Base-by-base conservation (phyloP, 1,140 invertebrate species). In the Lasaia peninsularis region DNA sequence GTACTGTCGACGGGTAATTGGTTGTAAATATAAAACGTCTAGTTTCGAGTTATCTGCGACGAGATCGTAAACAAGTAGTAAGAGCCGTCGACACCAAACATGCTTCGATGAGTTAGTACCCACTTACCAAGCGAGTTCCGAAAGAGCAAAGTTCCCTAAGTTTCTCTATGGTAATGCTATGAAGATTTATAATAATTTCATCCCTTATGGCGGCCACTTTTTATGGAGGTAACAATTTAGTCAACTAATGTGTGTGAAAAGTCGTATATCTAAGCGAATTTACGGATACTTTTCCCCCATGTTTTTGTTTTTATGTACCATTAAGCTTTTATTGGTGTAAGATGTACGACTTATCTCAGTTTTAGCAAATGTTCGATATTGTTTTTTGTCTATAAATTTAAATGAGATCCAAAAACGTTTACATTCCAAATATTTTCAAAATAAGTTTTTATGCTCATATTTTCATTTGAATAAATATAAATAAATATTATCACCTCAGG, bases 111-210 rank as follows among this genome's bases (percentile, higher is more conserved):
- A 86, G 70, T 84, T 83, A 86, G 77, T 71, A 63, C 72, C 80
- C 81, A 86, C 83, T 86, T 85, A 84, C 75, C 63, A 63, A 69
- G 73, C 65, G 75, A 79, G 79, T 80, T 75, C 66, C 66, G 66
- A 71, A 73, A 84, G 83, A 84, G 83, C 83, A 81, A 86, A 86
- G 80, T 86, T 83, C 75, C 71, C 74, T 75, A 81, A 84, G 69
- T 85, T 79, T 71, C 74, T 81, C 78, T 74, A 86, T 86, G 80
- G 76, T 84, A 85, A 86, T 85, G 74, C 78, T 74, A 80, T 84
- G 77, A 74, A 86, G 83, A 86, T 86, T 86, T 86, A 86, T 85
- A 86, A 85, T 85, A 85, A 87, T 85, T 85, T 76, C 71, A 65
- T 60, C 66, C 65, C 63, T 77, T 82, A 80, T 75, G 71, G 75